Evolutionary conservation across 1,140 invertebrate species (phyloP).

Genomic region (Gerris buenoi): DNA sequence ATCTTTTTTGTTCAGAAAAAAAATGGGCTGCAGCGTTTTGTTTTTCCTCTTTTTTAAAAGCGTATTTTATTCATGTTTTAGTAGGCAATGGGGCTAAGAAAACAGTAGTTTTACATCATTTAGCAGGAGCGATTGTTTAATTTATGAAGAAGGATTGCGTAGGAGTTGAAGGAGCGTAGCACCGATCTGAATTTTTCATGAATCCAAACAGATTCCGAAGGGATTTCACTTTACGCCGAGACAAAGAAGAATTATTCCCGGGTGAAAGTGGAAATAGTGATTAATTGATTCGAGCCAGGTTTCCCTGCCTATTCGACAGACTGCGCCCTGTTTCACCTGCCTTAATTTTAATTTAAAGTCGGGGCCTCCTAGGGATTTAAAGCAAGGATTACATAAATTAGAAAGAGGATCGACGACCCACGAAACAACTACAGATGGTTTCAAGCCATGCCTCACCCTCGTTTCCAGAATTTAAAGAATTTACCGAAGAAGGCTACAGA

Average conservation of each 20-base stretch:
- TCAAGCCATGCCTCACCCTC: too few relatives aligned
- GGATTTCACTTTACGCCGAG: background rate
- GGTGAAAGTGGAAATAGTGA: background rate
- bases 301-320: background rate
- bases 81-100: too few relatives aligned
- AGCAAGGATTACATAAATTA: background rate
- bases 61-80: too few relatives aligned
- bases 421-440: too few relatives aligned
- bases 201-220: background rate
- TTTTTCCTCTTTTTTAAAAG: too few relatives aligned
- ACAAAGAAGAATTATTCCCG: background rate
- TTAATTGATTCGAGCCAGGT: background rate
- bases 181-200: background rate
- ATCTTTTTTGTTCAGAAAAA: too few relatives aligned
- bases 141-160: background rate
- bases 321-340: background rate
- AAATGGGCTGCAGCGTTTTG: too few relatives aligned
- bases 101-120: background rate
- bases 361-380: background rate
- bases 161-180: background rate
- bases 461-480: too few relatives aligned
- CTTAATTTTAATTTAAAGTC: background rate
- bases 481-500: too few relatives aligned
- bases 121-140: background rate
- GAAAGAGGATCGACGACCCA: background rate